Evolutionary conservation across 2,797 vertebrate species (phyloP).

Genomic region (Pipistrellus pygmaeus): DNA sequence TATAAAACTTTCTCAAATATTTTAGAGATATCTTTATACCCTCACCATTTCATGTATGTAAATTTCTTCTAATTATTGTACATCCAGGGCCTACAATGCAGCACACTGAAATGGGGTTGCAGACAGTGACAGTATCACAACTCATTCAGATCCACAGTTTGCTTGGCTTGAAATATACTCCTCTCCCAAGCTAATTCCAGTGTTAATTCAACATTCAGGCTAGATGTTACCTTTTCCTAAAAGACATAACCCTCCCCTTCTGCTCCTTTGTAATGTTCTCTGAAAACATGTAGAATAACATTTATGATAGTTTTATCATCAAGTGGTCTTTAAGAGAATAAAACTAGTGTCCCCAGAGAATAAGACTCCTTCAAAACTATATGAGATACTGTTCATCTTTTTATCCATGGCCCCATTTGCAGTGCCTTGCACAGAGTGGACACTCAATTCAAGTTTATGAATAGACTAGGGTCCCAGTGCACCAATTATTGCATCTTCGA

Average conservation of each 20-base stretch:
- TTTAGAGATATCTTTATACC: neutral
- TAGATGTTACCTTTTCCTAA: neutral
- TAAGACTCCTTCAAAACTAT: neutral
- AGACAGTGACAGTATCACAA: neutral
- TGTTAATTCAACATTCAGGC: neutral
- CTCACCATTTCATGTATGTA: neutral
- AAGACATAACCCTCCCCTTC: neutral
- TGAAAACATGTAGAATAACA: neutral
- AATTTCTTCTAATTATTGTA: neutral
- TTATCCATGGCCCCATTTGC: neutral
- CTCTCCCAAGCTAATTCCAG: neutral
- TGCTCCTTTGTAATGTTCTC: neutral
- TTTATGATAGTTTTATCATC: neutral
- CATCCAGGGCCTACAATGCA: neutral
- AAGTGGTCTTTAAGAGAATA: neutral
- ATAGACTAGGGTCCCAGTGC: neutral
- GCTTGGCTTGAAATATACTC: neutral
- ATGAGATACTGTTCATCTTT: neutral
- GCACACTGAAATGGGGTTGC: neutral
- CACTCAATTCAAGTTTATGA: neutral
- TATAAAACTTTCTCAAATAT: neutral
- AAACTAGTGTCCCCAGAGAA: neutral
- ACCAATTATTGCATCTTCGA: too few species aligned
- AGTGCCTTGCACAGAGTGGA: neutral
- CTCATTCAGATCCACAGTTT: neutral